Evolutionary conservation across 2,797 vertebrate genomes (phyloP), one percentile per base, ranked within the genome.

Genomic region (Helostoma temminkii): DNA sequence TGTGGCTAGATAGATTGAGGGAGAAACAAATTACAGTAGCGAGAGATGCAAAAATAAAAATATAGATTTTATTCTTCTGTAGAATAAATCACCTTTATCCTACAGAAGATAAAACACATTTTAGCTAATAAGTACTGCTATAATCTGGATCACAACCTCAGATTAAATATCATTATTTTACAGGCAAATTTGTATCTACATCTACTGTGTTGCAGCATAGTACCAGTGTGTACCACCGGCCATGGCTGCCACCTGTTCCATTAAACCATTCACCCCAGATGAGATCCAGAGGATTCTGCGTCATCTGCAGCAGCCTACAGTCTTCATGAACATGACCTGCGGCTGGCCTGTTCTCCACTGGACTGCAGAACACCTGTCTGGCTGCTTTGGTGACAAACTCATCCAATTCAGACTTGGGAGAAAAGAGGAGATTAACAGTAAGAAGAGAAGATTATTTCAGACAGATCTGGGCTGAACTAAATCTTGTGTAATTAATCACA

Each of bases 281-380:
- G 93, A 96, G 91, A 87, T 89, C 21, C 92, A 82, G 80, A 93
- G 84, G 84, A 94, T 97, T 56, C 71, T 98, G 77, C 87, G 92
- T 85, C 88, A 88, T 70, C 89, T 98, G 48, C 91, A 93, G 80
- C 93, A 93, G 50, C 98, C 98, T 2, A 94, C 95, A 2, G 82
- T 99, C 55, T 98, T 99, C 90, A 83, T 83, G 71, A 89, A 94
- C 82, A 98, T 98, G 97, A 93, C 81, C 62, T 72, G 66, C 0
- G 91, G 93, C 78, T 99, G 98, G 98, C 97, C 96, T 25, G 95
- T 91, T 21, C 88, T 92, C 53, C 77, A 41, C 14, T 99, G 97
- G 98, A 94, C 93, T 11, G 93, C 71, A 2, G 66, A 95, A 60
- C 80, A 94, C 64, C 93, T 99, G 76, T 94, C 95, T 7, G 15